Conservation (phyloP, 2,888 invertebrate genomes). For the Melikaiella ostensackeni region DNA sequence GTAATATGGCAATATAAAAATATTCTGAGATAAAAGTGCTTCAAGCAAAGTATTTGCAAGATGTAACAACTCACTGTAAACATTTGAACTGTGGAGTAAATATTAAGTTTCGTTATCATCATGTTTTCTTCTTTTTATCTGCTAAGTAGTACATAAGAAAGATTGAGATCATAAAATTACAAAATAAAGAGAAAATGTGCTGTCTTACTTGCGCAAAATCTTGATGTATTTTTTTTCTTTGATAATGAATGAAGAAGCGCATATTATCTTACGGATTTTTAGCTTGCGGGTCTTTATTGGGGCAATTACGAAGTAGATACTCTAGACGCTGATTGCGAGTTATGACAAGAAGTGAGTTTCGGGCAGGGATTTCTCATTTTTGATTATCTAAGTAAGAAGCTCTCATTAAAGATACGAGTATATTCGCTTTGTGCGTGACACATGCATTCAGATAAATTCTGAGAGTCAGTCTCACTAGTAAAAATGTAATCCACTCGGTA, state of each 20-base stretch:
- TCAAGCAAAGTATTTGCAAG: too few species aligned
- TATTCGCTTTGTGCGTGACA: too few species aligned
- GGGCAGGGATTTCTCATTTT: slow-evolving; percentile 15
- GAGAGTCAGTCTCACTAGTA: too few species aligned
- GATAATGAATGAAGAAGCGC: too few species aligned
- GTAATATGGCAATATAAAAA: too few species aligned
- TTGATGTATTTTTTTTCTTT: not conserved
- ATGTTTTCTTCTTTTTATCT: not conserved
- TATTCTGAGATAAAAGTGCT: too few species aligned
- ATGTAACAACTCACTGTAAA: too few species aligned
- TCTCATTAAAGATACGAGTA: too few species aligned
- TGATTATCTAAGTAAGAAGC: too few species aligned
- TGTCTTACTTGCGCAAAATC: not conserved
- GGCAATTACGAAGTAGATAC: slow-evolving; percentile 56
- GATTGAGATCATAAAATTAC: not conserved
- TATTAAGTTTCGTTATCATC: not conserved
- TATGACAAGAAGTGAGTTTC: slow-evolving; percentile 51
- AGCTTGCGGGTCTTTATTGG: slow-evolving; percentile 54
- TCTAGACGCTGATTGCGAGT: slow-evolving; percentile 60
- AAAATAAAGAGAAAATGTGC: not conserved
- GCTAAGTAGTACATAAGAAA: not conserved
- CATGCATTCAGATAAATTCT: too few species aligned
- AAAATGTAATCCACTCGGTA: too few species aligned
- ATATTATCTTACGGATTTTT: slow-evolving; percentile 47
- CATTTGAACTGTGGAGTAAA: not conserved